Conservation (phyloP, 1,140 invertebrate species). For the Lamellibrachia luymesi region DNA sequence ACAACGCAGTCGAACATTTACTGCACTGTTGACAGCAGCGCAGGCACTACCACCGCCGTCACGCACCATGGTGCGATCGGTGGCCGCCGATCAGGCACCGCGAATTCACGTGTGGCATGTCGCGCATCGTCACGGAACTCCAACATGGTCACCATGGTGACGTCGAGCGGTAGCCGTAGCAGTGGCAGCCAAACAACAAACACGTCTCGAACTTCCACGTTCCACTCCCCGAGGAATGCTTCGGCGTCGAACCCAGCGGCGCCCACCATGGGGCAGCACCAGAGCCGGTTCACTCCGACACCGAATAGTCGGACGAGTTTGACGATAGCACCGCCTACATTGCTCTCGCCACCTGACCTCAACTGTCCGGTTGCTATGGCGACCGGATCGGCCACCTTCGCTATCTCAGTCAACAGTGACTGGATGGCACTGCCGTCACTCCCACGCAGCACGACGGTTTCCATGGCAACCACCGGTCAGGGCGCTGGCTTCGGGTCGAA, state of each 20-base stretch:
- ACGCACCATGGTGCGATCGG: neutral
- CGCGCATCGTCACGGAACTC: neutral
- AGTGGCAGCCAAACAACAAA: neutral
- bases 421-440: neutral
- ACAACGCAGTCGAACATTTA: neutral
- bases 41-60: neutral
- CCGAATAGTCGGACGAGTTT: slow-evolving; percentile 14
- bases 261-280: neutral
- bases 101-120: neutral
- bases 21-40: neutral
- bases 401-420: neutral
- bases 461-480: neutral
- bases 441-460: neutral
- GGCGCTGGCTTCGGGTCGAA: neutral
- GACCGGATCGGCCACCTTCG: neutral
- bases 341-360: slow-evolving; percentile 22
- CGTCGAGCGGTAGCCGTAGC: neutral
- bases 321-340: slow-evolving; percentile 6
- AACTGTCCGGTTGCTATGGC: neutral
- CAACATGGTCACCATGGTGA: neutral
- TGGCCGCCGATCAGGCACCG: neutral
- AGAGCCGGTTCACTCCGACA: slow-evolving; percentile 32
- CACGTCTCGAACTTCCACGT: neutral
- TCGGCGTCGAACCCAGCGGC: neutral
- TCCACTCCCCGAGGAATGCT: neutral